Evolutionary conservation across 2,113 vertebrate species (phyloP), one percentile per base, ranked within the genome.

Genomic region (Machaerirhynchus nigripectus): DNA sequence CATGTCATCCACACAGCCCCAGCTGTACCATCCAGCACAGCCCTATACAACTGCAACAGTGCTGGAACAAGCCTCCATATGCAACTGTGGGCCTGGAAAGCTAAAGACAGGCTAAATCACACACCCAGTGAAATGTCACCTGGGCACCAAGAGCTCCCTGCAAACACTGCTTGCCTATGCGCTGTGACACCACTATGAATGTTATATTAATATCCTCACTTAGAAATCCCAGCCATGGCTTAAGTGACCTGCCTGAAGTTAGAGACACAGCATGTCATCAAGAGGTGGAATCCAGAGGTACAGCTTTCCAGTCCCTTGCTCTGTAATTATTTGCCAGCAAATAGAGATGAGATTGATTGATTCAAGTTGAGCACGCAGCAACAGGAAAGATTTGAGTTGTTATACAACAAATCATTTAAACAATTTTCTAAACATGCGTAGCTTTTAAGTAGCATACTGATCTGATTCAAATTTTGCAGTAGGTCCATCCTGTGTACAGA

Each of bases 261-360:
- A 61, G 67, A 71, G n/a, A 64, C 1, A 3, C 0, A 3, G 37
- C 10, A 70, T 30, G 26, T 1, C 3, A 37, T 63, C 20, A 59
- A 60, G 35, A 40, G 20, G 26, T 89, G 31, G 42, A 68, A 71
- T 46, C 33, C 49, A 60, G 49, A 68, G 44, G 19, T 44, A 67
- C 28, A 60, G 13, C 44, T 76, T 86, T 30, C 33, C 46, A 60
- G 49, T 87, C 46, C 18, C 37, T 49, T 81, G 40, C 37, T 81
- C 69, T 64, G 37, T 37, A 3, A 1, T 83, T 83, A 44, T 17
- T 70, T 46, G 55, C 40, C 42, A 71, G n/a, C 52, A 78, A 87
- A 82, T n/a, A 78, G 23, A 53, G 22, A 31, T 19, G 23, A 70
- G 35, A 59, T 64, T 11, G 77, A 63, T 13, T 50, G 52, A 55